Evolutionary conservation across 2,113 vertebrate genomes (phyloP).

Genomic region (Nycticebus coucang): DNA sequence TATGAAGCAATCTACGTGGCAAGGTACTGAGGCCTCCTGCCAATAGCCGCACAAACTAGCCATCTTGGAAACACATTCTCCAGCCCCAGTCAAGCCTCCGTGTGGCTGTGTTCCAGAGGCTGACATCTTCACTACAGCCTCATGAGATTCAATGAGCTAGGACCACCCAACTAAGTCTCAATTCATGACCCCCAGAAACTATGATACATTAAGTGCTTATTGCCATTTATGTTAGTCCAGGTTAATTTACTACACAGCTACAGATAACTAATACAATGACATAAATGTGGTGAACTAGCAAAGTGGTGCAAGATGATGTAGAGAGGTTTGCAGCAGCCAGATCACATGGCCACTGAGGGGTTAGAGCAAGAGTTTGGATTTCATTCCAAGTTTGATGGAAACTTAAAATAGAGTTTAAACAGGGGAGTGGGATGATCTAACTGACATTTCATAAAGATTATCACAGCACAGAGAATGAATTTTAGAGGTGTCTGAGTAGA

Average conservation of each 20-base stretch:
- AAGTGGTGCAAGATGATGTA: not conserved
- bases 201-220: not conserved
- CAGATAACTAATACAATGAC: not conserved
- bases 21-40: not conserved
- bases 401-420: not conserved
- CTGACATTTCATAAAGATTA: not conserved
- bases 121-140: not conserved
- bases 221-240: not conserved
- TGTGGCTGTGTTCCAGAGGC: no score
- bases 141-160: not conserved
- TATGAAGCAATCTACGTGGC: not conserved
- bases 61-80: not conserved
- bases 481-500: not conserved
- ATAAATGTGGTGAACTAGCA: not conserved
- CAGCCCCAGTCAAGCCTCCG: not conserved
- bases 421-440: not conserved
- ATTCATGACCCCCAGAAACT: not conserved
- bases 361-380: not conserved
- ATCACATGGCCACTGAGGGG: not conserved
- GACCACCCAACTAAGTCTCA: not conserved
- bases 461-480: not conserved
- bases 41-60: not conserved
- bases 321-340: not conserved
- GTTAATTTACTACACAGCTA: not conserved
- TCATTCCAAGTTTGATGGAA: not conserved